phyloP scores from a whole-genome alignment of 2,113 vertebrate species.

The Macquaria ambigua region DNA sequence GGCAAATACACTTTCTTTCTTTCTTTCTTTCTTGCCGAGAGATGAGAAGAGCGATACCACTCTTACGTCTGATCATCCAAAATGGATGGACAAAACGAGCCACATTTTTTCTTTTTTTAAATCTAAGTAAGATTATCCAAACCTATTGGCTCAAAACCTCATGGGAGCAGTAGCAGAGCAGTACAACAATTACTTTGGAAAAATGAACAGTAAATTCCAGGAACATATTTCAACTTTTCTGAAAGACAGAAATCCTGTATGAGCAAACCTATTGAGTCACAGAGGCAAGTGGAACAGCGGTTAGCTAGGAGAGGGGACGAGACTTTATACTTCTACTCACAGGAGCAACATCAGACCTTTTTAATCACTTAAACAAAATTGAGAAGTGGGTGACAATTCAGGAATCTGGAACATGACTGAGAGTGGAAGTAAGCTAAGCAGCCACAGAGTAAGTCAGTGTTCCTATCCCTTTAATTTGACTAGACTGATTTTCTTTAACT shows the following conservation, averaged over 20 bases:
- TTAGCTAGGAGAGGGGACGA: neutral
- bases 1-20: too few species aligned
- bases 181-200: neutral
- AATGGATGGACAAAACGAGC: neutral
- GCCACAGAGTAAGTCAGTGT: neutral
- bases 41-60: neutral
- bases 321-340: neutral
- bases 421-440: neutral
- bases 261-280: neutral
- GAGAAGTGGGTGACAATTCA: neutral
- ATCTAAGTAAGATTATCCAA: neutral
- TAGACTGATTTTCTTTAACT: constrained; percentile 11
- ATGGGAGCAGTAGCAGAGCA: neutral
- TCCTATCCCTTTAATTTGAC: constrained; percentile 1
- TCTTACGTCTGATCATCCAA: too few species aligned
- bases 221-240: neutral
- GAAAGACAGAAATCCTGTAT: neutral
- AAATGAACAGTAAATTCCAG: neutral
- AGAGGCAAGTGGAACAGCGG: neutral
- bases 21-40: neutral
- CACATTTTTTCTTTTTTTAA: neutral
- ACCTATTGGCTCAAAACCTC: neutral
- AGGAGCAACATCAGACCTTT: constrained; percentile 1
- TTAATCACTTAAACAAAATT: neutral
- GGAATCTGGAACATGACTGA: neutral